A percentile compares a stretch with the other conserved stretches of the same genome.
Conservation (phyloP, 2,113 vertebrate genomes). For the Todiramphus saurophagus region DNA sequence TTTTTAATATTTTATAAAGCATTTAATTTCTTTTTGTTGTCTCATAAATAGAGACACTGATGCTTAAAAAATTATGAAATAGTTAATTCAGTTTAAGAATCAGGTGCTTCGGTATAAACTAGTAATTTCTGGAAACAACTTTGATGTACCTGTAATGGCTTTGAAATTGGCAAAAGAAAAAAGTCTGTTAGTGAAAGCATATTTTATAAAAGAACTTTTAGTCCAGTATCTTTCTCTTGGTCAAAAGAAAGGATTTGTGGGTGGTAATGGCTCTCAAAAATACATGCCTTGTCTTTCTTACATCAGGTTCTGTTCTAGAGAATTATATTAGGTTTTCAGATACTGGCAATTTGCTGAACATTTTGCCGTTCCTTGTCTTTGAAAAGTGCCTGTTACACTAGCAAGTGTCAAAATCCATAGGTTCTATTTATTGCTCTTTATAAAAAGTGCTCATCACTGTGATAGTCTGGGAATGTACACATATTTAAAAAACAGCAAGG, state of each 20-base stretch:
- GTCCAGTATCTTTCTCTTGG: not conserved
- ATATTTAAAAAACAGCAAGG: not conserved
- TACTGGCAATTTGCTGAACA: not conserved
- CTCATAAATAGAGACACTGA: not conserved
- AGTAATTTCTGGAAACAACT: not conserved
- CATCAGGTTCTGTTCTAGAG: constrained; percentile 10
- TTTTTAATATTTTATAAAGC: constrained; percentile 9
- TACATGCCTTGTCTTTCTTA: not conserved
- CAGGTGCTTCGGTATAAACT: not conserved
- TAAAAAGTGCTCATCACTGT: not conserved
- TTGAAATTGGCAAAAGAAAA: constrained; percentile 29
- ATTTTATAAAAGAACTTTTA: constrained; percentile 33
- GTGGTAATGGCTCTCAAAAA: constrained; percentile 5
- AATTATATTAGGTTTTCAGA: constrained; percentile 10
- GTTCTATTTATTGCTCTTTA: constrained; percentile 10
- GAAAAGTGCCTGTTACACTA: constrained; percentile 17
- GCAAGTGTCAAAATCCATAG: not conserved
- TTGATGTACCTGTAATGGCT: constrained; percentile 19
- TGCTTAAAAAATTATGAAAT: not conserved
- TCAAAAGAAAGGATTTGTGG: not conserved
- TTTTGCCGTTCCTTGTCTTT: constrained; percentile 10
- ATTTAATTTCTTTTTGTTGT: not conserved
- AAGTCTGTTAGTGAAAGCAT: not conserved
- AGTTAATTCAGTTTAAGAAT: not conserved
- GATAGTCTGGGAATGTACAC: not conserved